A percentile compares a stretch with the other conserved stretches of the same genome.
Conservation (phyloP, 2,797 vertebrate species). For the Myiotriccus ornatus region DNA sequence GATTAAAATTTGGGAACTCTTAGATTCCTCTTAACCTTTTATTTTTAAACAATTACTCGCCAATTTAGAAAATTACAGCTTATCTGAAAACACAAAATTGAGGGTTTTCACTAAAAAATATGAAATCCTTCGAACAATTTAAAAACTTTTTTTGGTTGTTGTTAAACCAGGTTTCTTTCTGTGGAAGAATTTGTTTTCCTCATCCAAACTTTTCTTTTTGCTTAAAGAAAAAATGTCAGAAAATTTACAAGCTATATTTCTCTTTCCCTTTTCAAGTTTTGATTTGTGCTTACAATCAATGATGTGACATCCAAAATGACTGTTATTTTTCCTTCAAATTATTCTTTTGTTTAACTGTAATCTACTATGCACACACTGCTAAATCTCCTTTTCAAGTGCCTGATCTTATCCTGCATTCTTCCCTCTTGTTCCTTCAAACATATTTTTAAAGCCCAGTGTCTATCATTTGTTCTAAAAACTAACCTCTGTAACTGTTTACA, state of each 20-base stretch:
- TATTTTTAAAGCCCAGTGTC: not conserved
- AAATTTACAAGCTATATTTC: not conserved
- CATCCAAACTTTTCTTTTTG: not conserved
- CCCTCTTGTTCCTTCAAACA: not conserved
- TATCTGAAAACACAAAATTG: not conserved
- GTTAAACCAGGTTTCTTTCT: rapidly evolving
- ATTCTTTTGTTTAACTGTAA: not conserved
- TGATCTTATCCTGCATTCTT: not conserved
- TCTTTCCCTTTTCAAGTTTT: not conserved
- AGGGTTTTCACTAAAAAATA: not conserved
- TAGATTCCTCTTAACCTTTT: rapidly evolving
- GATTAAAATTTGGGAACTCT: not conserved
- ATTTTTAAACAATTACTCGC: not conserved
- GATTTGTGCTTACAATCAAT: not conserved
- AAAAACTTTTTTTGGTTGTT: not conserved
- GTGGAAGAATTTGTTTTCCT: not conserved
- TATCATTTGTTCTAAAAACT: slow-evolving; percentile 51
- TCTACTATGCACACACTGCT: not conserved
- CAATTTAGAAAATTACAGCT: not conserved
- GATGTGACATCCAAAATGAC: not conserved
- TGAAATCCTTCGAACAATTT: not conserved
- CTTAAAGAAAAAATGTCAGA: not conserved
- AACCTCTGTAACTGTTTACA: slow-evolving; percentile 2
- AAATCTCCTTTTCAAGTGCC: not conserved
- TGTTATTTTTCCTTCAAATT: not conserved